Conservation (phyloP, 2,888 invertebrate species). For the Ectemnius continuus region DNA sequence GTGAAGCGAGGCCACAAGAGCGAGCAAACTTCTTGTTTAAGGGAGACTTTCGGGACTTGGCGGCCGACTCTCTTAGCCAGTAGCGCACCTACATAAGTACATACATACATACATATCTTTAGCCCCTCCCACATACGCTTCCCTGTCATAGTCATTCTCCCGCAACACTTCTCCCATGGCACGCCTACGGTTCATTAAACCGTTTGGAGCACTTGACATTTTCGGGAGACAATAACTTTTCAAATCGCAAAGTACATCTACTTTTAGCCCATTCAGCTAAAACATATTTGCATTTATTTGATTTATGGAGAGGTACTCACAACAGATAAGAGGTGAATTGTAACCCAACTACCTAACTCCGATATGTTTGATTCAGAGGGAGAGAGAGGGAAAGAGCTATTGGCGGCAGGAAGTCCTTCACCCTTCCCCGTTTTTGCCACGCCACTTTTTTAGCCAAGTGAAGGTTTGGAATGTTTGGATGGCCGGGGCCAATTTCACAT, state of each 20-base stretch:
- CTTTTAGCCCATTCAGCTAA: constrained; percentile 31
- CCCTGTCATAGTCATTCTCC: constrained; percentile 30
- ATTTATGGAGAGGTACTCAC: no score
- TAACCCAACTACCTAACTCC: no score
- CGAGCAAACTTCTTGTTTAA: constrained; percentile 39
- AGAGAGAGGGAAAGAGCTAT: no score
- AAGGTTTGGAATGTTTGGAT: constrained; percentile 2
- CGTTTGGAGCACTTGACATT: not conserved
- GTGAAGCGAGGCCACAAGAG: constrained; percentile 24
- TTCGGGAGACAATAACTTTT: constrained; percentile 20
- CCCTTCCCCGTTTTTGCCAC: no score
- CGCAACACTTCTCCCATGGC: not conserved
- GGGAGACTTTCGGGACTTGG: constrained; percentile 51
- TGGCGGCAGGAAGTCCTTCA: no score
- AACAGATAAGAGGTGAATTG: no score
- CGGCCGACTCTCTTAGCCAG: constrained; percentile 47
- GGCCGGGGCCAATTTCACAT: constrained; percentile 68
- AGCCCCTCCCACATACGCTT: constrained; percentile 19
- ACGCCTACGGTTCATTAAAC: no score
- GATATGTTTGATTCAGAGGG: no score
- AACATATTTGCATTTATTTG: no score
- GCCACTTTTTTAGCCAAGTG: no score
- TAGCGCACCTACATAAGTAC: constrained; percentile 48
- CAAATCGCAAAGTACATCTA: constrained; percentile 25
- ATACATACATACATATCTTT: constrained; percentile 13